Percentiles rank a stretch among this genome's conserved stretches.
Evolutionary conservation across 2,113 vertebrate genomes (phyloP).

Genomic region (Tachysurus vachellii): DNA sequence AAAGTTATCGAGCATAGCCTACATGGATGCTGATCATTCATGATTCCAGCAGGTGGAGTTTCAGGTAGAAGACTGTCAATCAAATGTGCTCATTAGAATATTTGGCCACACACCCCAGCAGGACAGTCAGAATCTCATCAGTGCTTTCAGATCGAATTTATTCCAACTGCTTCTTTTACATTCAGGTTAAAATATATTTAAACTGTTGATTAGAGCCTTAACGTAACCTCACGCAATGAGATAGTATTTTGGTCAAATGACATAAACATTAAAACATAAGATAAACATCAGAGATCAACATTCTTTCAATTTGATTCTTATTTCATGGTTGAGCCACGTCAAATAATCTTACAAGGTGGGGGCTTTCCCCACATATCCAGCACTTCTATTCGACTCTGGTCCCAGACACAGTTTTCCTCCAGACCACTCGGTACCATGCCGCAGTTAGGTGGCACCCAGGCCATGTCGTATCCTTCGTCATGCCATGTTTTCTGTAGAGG

Average conservation of each 20-base stretch:
- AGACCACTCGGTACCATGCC: constrained; percentile 65
- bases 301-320: not conserved
- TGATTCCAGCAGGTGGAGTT: not conserved
- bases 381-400: constrained; percentile 41
- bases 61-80: not conserved
- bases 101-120: not conserved
- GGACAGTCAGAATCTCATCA: not conserved
- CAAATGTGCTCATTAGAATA: not conserved
- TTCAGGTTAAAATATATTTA: not conserved
- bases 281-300: not conserved
- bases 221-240: not conserved
- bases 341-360: not conserved
- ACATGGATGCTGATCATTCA: not conserved
- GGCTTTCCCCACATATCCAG: too few relatives aligned
- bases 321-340: not conserved
- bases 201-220: not conserved
- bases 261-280: not conserved
- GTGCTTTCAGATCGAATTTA: not conserved
- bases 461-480: not conserved
- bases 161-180: not conserved
- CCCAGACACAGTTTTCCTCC: constrained; percentile 71
- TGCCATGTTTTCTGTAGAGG: constrained; percentile 61
- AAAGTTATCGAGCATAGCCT: not conserved
- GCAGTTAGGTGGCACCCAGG: constrained; percentile 56
- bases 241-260: not conserved